A percentile compares a stretch with the other conserved stretches of the same genome.
phyloP scores from a whole-genome alignment of 2,888 invertebrate species.

The Diplolepis rosae region DNA sequence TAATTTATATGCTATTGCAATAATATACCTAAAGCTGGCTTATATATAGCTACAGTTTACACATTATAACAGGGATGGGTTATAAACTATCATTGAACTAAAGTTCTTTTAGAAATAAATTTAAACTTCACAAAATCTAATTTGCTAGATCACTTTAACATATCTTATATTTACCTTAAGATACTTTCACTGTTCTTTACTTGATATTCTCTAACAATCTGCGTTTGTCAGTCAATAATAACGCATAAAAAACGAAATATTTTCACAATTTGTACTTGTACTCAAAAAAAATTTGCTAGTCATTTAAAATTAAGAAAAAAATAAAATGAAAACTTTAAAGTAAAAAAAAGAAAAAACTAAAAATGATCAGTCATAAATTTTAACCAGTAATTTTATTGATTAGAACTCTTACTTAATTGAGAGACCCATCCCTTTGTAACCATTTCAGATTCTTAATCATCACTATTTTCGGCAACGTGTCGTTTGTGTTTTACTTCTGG shows the following conservation, averaged over 20 bases:
- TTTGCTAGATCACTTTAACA: background rate
- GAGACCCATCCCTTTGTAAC: background rate
- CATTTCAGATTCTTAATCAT: constrained; percentile 48
- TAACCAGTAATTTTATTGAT: background rate
- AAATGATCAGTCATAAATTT: background rate
- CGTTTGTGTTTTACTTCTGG: constrained; percentile 61
- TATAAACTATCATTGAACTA: constrained; percentile 3
- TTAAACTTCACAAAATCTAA: background rate
- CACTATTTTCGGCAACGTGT: constrained; percentile 57
- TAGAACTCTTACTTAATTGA: background rate
- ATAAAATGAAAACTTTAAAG: background rate
- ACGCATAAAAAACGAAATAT: background rate
- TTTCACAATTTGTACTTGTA: background rate
- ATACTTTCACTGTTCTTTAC: background rate
- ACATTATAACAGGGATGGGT: constrained; percentile 25
- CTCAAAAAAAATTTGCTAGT: background rate
- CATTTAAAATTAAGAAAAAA: background rate
- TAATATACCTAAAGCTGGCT: constrained; percentile 18
- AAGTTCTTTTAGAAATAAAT: background rate
- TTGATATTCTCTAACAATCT: background rate
- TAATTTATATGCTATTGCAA: constrained; percentile 22
- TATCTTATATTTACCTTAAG: background rate
- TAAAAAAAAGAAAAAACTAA: background rate
- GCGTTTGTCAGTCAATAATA: background rate
- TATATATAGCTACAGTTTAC: constrained; percentile 3